These are phyloP conservation scores for Sarcophaga carnaria DNA, from an alignment of 2,888 invertebrate species.

Conservation along the genomic window DNA sequence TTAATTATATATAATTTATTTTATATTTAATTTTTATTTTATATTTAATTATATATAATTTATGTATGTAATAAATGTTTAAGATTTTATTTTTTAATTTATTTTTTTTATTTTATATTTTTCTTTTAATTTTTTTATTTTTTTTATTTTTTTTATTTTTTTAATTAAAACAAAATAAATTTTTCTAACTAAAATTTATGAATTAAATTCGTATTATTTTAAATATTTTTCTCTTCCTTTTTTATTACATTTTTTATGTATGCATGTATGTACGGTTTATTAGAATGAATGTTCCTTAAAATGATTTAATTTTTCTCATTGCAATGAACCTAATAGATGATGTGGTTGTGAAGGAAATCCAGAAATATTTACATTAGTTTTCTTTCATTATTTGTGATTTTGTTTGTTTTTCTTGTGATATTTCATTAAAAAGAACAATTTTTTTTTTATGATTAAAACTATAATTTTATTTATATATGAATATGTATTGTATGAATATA, in stretches of 20 bases:
- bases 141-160: background rate
- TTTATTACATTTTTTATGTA: background rate
- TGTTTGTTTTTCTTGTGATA: background rate
- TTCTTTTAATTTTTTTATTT: too few relatives aligned
- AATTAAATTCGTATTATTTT: background rate
- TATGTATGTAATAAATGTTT: too few relatives aligned
- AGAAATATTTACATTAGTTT: conserved; percentile 45
- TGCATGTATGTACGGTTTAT: background rate
- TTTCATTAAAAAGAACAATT: background rate
- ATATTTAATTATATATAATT: too few relatives aligned
- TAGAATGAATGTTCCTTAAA: conserved; percentile 29
- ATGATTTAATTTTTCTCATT: background rate
- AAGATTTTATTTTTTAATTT: too few relatives aligned
- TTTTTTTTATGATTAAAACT: conserved; percentile 25
- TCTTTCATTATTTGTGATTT: background rate
- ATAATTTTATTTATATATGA: background rate
- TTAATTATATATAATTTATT: too few relatives aligned
- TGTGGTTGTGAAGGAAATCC: conserved; percentile 15
- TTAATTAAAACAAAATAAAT: background rate
- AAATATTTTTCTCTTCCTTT: background rate
- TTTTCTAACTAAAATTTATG: background rate
- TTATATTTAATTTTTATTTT: too few relatives aligned
- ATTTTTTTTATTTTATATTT: too few relatives aligned
- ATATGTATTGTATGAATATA: conserved; percentile 4
- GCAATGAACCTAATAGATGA: conserved; percentile 51